Evolutionary conservation across 2,888 invertebrate species (phyloP), one percentile per base, ranked within the genome.

Genomic region (Conus canariensis): DNA sequence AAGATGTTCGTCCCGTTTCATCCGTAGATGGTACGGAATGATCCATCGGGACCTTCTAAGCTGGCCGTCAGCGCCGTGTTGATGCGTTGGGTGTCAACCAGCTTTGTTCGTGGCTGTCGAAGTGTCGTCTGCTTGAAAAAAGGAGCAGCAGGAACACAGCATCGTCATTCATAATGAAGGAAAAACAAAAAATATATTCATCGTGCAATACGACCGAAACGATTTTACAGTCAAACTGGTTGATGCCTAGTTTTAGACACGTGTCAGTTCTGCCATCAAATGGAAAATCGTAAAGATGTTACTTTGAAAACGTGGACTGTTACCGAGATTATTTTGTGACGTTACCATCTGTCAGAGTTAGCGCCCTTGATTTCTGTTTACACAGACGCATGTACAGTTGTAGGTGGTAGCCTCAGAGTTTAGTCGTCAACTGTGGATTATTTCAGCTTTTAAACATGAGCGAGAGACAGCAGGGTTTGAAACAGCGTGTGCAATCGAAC

Each of bases 41-140:
- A 92, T 92, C 92, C 92, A 92, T 92, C 88, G 90, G 92, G 90
- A 92, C 85, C 85, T 87, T 90, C 90, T 82, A 87, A 90, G 90
- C 90, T 90, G 90, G 87, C 90, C 87, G 86, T 86, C 87, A 86
- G 85, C 77, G 87, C 86, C 86, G 87, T 90, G 74, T 87, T 86
- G 87, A 87, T 60, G 90, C 87, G 85, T 70, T 85, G 25, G 70
- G 70, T 67, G 83, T 89, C 89, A 89, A 89, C 89, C 89, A 89
- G 89, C 89, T 89, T 56, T 89, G 85, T 89, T 85, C 56, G 85
- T 85, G 89, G 89, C 89, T 70, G 89, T 86, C 90, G 64, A 87
- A 80, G 80, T 90, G 90, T 90, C 89, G 89, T 89, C 89, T 89
- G 89, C 89, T 89, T 74, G 85, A 25, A 89, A 85, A 83, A 89